Conservation (phyloP, 2,888 invertebrate species). For the Sinodicranocentrus sp. region DNA sequence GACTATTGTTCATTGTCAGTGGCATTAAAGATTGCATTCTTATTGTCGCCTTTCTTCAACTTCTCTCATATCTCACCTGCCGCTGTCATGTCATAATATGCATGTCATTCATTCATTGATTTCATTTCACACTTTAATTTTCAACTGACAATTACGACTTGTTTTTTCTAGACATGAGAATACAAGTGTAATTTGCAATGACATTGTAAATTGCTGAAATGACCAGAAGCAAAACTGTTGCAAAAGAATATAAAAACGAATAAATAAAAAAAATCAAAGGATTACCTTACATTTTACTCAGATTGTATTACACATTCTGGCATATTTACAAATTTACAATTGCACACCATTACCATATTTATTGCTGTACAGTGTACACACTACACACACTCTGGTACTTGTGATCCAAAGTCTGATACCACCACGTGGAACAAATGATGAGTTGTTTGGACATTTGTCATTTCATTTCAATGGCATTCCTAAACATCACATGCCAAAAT, state of each 20-base stretch:
- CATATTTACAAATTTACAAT: neutral
- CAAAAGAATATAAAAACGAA: neutral
- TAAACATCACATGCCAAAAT: neutral
- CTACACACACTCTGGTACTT: neutral
- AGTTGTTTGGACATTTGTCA: conserved; percentile 42
- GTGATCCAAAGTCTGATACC: neutral
- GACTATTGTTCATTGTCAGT: neutral
- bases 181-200: conserved; percentile 45
- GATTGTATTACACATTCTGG: neutral
- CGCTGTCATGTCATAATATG: neutral
- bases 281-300: neutral
- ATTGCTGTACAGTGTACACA: neutral
- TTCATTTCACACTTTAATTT: conserved; percentile 57
- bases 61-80: conserved; percentile 7
- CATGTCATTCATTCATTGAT: conserved; percentile 29
- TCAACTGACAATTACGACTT: neutral
- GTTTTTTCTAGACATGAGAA: neutral
- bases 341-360: neutral
- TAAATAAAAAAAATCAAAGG: neutral
- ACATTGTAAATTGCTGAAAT: conserved; percentile 23
- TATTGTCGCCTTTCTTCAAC: conserved; percentile 3
- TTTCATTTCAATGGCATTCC: conserved; percentile 20
- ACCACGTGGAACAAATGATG: conserved; percentile 52
- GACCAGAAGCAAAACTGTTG: neutral
- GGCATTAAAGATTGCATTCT: neutral